A percentile compares a stretch with the other conserved stretches of the same genome.
Conservation (phyloP, 2,113 vertebrate genomes). For the Dipodomys spectabilis region DNA sequence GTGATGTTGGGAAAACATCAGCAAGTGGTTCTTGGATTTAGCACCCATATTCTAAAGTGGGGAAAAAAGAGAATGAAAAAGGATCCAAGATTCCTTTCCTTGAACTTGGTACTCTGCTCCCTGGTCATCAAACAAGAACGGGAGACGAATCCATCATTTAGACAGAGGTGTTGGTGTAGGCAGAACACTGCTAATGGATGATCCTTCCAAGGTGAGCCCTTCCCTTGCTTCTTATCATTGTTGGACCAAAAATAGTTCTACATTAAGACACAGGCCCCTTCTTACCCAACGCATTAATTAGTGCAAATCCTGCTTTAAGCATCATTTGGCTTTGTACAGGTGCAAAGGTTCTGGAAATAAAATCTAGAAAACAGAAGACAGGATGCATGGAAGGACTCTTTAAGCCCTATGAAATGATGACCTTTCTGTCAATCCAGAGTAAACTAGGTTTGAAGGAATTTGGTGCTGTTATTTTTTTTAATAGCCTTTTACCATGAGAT, state of each 20-base stretch:
- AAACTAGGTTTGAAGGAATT: neutral
- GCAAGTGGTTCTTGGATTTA: neutral
- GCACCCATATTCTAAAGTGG: too few species aligned
- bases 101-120: neutral
- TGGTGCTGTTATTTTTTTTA: neutral
- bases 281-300: neutral
- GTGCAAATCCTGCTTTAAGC: neutral
- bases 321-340: neutral
- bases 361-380: neutral
- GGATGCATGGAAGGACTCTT: neutral
- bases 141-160: neutral
- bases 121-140: neutral
- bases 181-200: neutral
- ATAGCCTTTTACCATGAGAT: neutral
- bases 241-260: neutral
- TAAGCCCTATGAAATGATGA: neutral
- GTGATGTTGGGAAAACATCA: neutral
- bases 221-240: neutral
- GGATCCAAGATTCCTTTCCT: neutral
- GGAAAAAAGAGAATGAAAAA: neutral
- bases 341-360: neutral
- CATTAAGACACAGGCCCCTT: neutral
- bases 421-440: neutral
- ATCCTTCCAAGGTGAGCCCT: rapidly evolving
- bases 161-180: neutral